phyloP scores from a whole-genome alignment of 2,797 vertebrate genomes.

The Hapalemur alaotrensis region DNA sequence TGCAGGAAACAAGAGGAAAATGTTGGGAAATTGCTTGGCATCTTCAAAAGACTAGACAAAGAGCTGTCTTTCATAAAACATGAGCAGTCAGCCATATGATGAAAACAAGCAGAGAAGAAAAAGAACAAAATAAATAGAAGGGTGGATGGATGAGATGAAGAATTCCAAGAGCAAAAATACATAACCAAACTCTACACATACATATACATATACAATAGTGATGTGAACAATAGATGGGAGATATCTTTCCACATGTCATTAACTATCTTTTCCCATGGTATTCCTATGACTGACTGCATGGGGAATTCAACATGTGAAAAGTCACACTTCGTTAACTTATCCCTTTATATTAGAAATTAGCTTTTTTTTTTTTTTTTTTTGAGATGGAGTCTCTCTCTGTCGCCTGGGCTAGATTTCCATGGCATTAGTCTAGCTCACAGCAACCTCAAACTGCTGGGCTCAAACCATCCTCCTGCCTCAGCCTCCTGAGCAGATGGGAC shows the following conservation, averaged over 20 bases:
- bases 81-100: not conserved
- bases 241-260: not conserved
- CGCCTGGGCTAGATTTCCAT: too few species aligned
- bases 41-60: not conserved
- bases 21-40: not conserved
- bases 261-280: not conserved
- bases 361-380: not conserved
- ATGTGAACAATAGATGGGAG: not conserved
- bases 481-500: too few species aligned
- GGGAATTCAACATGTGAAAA: not conserved
- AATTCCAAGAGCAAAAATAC: slow-evolving; percentile 32
- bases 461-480: too few species aligned
- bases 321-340: not conserved
- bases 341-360: not conserved
- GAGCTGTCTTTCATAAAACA: slow-evolving; percentile 21
- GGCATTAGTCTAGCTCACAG: too few species aligned
- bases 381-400: too few species aligned
- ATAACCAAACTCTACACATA: not conserved
- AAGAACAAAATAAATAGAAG: not conserved
- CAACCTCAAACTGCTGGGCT: too few species aligned
- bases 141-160: not conserved
- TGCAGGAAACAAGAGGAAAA: not conserved
- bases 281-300: not conserved
- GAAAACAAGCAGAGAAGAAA: not conserved
- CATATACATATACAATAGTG: not conserved